Evolutionary conservation across 2,797 vertebrate species (phyloP).

Genomic region (Rhynchonycteris naso): DNA sequence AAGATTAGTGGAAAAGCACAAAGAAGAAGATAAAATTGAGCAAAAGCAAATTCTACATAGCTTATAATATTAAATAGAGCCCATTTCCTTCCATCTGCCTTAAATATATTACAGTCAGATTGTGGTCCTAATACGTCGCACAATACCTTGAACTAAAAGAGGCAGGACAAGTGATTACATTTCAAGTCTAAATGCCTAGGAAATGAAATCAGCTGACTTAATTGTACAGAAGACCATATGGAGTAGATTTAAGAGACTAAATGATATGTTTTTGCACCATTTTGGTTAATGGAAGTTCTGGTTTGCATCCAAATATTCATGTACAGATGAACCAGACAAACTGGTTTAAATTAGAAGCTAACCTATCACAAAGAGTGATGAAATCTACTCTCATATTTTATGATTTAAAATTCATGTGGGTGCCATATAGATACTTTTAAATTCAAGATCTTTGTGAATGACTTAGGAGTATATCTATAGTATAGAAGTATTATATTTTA

Average conservation of each 20-base stretch:
- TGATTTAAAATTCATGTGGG: background rate
- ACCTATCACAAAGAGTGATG: background rate
- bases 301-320: slow-evolving; percentile 2
- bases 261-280: background rate
- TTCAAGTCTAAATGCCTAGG: background rate
- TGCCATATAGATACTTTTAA: background rate
- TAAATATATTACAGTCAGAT: background rate
- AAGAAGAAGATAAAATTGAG: background rate
- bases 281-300: slow-evolving; percentile 48
- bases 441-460: background rate
- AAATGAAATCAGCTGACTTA: background rate
- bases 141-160: background rate
- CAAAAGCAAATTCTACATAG: background rate
- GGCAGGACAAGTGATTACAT: background rate
- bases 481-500: background rate
- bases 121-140: background rate
- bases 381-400: background rate
- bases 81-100: background rate
- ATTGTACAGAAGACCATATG: background rate
- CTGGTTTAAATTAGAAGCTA: slow-evolving; percentile 47
- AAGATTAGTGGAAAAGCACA: background rate
- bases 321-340: background rate
- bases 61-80: background rate
- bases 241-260: background rate
- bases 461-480: background rate